Evolutionary conservation across 1,140 invertebrate genomes (phyloP), one percentile per base, ranked within the genome.

Genomic region (Drosophila lini): DNA sequence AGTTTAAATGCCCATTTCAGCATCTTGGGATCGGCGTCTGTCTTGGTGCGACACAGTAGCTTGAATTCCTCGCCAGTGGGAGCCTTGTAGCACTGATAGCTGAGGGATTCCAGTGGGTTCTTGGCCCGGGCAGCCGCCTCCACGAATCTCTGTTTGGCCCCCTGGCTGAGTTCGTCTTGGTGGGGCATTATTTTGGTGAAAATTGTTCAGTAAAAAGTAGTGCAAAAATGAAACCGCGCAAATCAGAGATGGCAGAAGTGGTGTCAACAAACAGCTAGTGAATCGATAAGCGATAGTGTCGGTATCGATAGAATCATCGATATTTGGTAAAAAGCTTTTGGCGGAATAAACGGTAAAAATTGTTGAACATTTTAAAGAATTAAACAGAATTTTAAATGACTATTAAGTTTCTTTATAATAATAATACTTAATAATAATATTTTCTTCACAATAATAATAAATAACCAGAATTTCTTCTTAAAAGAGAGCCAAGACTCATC

Each of bases 1-100:
- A 96, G 91, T 70, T 95, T 93, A 77, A 95, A 95, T 8, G 94
- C 93, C 94, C 94, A 96, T 38, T 94, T 92, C 3, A 93, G 65
- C 11, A 92, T 91, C 53, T 94, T 92, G 4, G 83, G 19, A 57
- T 92, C 91, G 60, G 91, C 80, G 28, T 92, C 91, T 19, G 36
- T 32, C 64, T 92, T 92, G 4, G 63, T 38, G n/a, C 80, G 80
- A 40, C 83, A 91, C 34, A 88, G 74, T 13, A 92, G 64, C 64
- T 79, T 91, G 10, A 86, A 92, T 50, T 81, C 68, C 40, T 80
- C 70, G 0, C 81, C 77, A 47, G 73, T 61, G 10, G 59, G 52
- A 9, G 86, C 73, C 36, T 64, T 80, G 41, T 60, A 85, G 42
- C 44, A 71, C 16, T 79, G 53, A 16, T 84, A 82, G 3, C 52